Evolutionary conservation across 2,113 vertebrate genomes (phyloP), one percentile per base, ranked within the genome.

Genomic region (Rhinolophus sinicus): DNA sequence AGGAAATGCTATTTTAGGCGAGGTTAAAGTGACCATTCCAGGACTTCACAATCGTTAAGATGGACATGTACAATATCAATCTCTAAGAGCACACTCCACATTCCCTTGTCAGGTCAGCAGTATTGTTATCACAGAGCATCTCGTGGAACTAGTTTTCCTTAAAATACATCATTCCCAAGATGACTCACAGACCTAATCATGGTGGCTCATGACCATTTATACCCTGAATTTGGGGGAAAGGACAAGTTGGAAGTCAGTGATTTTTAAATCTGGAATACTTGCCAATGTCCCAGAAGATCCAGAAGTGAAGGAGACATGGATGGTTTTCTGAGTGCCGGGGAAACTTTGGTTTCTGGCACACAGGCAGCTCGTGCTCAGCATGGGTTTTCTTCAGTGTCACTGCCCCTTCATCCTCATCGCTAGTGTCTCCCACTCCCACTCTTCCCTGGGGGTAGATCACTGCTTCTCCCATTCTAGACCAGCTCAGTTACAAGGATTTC

Each of bases 61-160:
- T 12, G 69, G 14, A 26, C 14, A 18, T 5, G 2, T 6, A 6
- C 7, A 12, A 11, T 0, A 1, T 65, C 50, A 19, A 6, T 50
- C n/a, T 80, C 73, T 30, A 6, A 44, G 69, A 78, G 78, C 44
- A 1, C 5, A 8, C 13, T 15, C 44, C 30, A 16, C 2, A 0
- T 26, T 40, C 33, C n/a, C 35, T 28, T 21, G 2, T 30, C 33
- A 19, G 60, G 64, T 44, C 40, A 44, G 21, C 50, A 47, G 19
- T 19, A 0, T 40, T 6, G 0, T 75, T 76, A 47, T 33, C 88
- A 13, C 28, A 26, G 72, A 69, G 72, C 62, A 56, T 44, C 80
- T 44, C 2, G 0, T 0, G 6, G 56, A 52, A 14, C 24, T 24
- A 1, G 8, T 56, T 92, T 82, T 58, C 91, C 56, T 94, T 90